Base-by-base conservation (phyloP, 1,140 invertebrate species). In the Drosophila sp. region DNA sequence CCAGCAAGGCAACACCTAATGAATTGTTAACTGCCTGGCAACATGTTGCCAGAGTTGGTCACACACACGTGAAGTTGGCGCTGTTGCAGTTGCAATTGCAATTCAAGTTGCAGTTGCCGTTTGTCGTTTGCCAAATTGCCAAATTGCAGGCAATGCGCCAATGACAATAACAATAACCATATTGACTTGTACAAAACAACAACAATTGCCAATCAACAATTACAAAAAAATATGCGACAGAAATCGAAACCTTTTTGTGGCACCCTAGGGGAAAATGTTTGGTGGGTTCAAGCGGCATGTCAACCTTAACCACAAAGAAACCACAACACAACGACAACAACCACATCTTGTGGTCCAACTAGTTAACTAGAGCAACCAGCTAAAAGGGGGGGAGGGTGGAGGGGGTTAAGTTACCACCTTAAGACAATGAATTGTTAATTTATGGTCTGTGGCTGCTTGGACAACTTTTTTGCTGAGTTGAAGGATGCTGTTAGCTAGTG, bases 361-460 rank as follows among this genome's bases (percentile, higher is more conserved):
- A 76, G 58, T 66, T 79, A 76, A 84, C 57, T 59, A 41, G 56
- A 58, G 76, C 58, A 65, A 36, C 45, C 48, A 56, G 11, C 45
- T 16, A 4, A 45, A 16, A n/a, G 25, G 4, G 41, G 13, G 21
- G 7, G 5, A 25, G 32, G 13, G 21, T 56, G 21, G 9, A 18
- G 7, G 9, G 5, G 4, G 34, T 29, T n/a, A 7, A 25, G 38
- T 53, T 38, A 46, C 21, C 38, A 58, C 32, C 46, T 9, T 29
- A 21, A 76, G 79, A 72, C 80, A 82, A 82, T 82, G 80, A 83
- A 83, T 82, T 83, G 80, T 84, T 75, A 82, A 80, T 81, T 81
- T 81, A 61, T 72, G 46, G 67, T 29, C 72, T 69, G 69, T 34
- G 56, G 43, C 38, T 7, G 64, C 63, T 61, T 59, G 65, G 64